These are phyloP conservation scores for Zoanthus gigantus DNA, from an alignment of 92 coral and sea anemone genomes.

Conservation along the genomic window DNA sequence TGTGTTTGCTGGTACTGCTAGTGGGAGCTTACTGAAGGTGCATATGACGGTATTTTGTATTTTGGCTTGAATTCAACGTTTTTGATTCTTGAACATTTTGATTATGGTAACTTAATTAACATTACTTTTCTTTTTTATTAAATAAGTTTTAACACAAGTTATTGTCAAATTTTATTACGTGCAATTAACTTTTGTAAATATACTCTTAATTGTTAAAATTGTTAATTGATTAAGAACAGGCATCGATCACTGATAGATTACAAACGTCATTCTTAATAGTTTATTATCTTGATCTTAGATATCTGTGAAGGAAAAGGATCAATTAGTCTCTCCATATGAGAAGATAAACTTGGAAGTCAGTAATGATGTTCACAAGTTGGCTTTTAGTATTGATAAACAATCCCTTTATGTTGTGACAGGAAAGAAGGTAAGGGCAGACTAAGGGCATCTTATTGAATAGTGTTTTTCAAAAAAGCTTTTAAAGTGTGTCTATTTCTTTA, in stretches of 20 bases:
- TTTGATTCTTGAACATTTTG: neutral
- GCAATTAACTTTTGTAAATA: too few relatives aligned
- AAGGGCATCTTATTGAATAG: neutral
- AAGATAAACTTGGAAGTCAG: slow-evolving; percentile 45
- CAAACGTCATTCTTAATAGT: neutral
- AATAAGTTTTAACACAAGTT: too few relatives aligned
- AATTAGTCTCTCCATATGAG: slow-evolving; percentile 65
- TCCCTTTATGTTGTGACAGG: slow-evolving; percentile 47
- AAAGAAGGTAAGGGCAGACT: slow-evolving; percentile 38
- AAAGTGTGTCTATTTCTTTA: too few relatives aligned
- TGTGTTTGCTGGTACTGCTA: slow-evolving; percentile 68
- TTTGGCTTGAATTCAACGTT: neutral
- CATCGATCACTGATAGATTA: neutral
- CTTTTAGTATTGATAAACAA: slow-evolving; percentile 40
- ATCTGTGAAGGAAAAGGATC: slow-evolving; percentile 54
- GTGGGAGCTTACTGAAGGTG: slow-evolving; percentile 80
- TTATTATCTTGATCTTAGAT: slow-evolving; percentile 1
- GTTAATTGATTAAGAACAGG: neutral
- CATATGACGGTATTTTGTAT: too few relatives aligned
- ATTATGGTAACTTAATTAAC: neutral
- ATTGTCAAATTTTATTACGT: too few relatives aligned
- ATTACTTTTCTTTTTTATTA: neutral
- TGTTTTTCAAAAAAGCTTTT: too few relatives aligned
- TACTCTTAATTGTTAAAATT: neutral
- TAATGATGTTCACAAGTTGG: slow-evolving; percentile 50